Conservation (phyloP, 2,113 vertebrate species). For the Sialia sialis region DNA sequence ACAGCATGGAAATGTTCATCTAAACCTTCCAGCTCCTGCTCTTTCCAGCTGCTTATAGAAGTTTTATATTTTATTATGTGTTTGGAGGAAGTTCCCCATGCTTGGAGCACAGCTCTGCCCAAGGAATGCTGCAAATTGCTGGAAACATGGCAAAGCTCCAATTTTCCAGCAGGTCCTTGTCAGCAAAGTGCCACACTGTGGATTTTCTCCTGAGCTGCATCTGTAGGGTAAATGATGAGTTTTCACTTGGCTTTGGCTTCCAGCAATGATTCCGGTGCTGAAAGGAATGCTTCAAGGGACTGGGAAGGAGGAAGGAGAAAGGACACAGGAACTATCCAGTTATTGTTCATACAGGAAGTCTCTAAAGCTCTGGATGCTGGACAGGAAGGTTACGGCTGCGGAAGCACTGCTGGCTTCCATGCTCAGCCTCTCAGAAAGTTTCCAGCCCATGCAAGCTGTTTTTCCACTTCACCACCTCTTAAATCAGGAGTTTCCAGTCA, state of each 20-base stretch:
- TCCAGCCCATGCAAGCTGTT: background rate
- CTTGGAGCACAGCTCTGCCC: fast-evolving
- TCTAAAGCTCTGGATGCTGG: background rate
- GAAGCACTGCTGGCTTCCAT: background rate
- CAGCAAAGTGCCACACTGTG: background rate
- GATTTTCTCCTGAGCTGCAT: background rate
- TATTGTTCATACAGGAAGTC: background rate
- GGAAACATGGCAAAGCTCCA: background rate
- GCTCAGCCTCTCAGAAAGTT: background rate
- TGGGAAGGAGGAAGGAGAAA: background rate
- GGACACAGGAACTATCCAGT: background rate
- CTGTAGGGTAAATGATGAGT: fast-evolving
- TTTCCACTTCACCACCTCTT: background rate
- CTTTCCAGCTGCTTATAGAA: fast-evolving
- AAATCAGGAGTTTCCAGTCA: background rate
- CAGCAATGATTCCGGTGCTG: background rate
- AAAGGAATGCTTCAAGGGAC: background rate
- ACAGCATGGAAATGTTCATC: fast-evolving
- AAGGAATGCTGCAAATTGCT: background rate
- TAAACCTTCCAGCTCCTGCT: background rate
- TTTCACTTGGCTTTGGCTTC: background rate
- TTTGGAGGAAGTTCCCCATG: background rate
- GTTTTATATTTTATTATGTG: fast-evolving
- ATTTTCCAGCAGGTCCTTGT: background rate
- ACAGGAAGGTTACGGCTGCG: background rate